Base-by-base conservation (phyloP, 2,888 invertebrate species). In the Drosophila kuntzei region DNA sequence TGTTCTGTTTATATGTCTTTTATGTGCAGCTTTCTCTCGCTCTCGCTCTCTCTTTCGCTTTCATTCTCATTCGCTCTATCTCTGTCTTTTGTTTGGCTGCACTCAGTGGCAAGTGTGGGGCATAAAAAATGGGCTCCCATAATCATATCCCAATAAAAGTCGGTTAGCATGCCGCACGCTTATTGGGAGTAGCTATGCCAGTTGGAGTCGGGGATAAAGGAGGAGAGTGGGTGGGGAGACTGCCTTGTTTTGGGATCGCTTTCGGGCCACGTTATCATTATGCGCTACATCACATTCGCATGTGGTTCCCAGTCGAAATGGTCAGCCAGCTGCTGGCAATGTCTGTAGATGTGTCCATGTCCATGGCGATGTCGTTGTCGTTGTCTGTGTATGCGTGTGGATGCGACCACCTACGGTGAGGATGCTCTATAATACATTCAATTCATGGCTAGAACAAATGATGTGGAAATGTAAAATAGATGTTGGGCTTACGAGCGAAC, bases 381-480 rank as follows among this genome's bases (percentile, higher is more conserved):
- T 0, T 60, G 61, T 12, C 9, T 7, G 4, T 64, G 49, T n/a
- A 47, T 27, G 22, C 22, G n/a, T 55, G 60, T 50, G 22, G 6
- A 32, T 66, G 25, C 36, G 43, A 18, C 72, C 79, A 79, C 75
- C 80, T 69, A 68, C 49, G 63, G 69, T 44, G 71, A 55, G 69
- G 61, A 64, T 71, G 79, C 70, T 77, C 73, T 79, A 89, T 89
- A 87, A 84, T 84, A 84, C 87, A 87, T 85, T 89, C 87, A 87
- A 85, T 87, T 86, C 85, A 89, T 86, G 87, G 89, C 80, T 79
- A 81, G 87, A 89, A 83, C 87, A 89, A 89, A 90, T 89, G 90
- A 90, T 86, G 90, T 90, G 90, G 90, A 89, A 89, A 89, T 89
- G 90, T 90, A 89, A 90, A 89, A 89, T 89, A 87, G 87, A 90